Conservation (phyloP, 1,140 invertebrate genomes). For the Amyelois transitella region DNA sequence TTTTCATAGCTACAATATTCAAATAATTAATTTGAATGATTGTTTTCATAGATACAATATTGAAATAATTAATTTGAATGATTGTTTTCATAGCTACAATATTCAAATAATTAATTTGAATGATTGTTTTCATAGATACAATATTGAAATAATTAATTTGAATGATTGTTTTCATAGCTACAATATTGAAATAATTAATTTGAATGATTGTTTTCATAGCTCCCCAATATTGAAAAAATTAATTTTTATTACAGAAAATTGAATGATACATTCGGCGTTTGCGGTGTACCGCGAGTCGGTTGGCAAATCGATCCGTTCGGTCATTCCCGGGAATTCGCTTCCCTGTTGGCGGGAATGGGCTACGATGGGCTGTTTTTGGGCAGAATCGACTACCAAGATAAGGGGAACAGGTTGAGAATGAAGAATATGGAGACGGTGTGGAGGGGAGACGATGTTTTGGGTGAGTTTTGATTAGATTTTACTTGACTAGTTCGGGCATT, state of each 20-base stretch:
- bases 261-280: slow-evolving; percentile 88
- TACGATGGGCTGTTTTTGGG: slow-evolving; percentile 93
- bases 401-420: slow-evolving; percentile 75
- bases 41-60: no score
- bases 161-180: no score
- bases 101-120: no score
- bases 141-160: no score
- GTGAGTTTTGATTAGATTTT: no score
- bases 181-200: no score
- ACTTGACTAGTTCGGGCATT: slow-evolving; percentile 96
- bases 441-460: slow-evolving; percentile 83
- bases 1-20: no score
- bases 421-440: slow-evolving; percentile 91
- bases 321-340: slow-evolving; percentile 91
- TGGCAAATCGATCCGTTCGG: slow-evolving; percentile 98
- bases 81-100: no score
- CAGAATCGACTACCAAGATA: slow-evolving; percentile 92
- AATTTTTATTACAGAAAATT: slow-evolving; percentile 68
- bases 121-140: no score
- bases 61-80: no score
- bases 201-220: no score
- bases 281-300: slow-evolving; percentile 85
- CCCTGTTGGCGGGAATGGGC: slow-evolving; percentile 87
- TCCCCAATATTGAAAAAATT: slow-evolving; percentile 1
- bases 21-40: no score